These are phyloP conservation scores for Marisa cornuarietis DNA, from an alignment of 1,140 invertebrate species.

Conservation along the genomic window DNA sequence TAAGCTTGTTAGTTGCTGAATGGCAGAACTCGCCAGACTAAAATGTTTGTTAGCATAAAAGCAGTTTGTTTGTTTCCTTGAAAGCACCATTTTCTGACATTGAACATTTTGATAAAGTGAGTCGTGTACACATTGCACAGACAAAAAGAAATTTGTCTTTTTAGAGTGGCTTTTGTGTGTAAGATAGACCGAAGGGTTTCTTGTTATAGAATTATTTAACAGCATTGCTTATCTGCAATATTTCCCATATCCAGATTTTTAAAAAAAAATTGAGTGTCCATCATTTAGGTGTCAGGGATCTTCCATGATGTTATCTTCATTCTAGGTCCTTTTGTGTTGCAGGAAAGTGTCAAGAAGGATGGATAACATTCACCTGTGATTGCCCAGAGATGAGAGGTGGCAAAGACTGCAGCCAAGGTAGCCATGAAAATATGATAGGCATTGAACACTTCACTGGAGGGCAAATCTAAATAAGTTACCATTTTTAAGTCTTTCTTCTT, in stretches of 20 bases:
- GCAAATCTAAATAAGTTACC: no score
- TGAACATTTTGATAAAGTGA: neutral
- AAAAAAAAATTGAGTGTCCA: no score
- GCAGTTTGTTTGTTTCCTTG: neutral
- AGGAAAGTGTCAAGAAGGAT: constrained; percentile 84
- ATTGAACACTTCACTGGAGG: no score
- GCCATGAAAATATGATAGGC: constrained; percentile 9
- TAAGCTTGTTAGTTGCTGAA: neutral
- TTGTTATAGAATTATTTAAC: no score
- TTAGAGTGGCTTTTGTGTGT: no score
- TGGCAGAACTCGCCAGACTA: neutral
- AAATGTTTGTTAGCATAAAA: neutral
- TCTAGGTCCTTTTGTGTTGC: constrained; percentile 3
- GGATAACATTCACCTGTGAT: constrained; percentile 86
- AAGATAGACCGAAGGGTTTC: no score
- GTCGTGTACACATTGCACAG: neutral
- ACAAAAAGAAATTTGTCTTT: neutral
- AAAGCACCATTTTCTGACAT: neutral
- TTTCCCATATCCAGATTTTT: no score
- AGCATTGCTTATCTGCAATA: no score
- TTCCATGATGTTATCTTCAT: no score
- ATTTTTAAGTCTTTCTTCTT: neutral
- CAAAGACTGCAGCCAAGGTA: constrained; percentile 86
- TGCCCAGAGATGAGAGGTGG: constrained; percentile 86
- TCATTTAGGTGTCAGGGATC: no score